Evolutionary conservation across 2,888 invertebrate genomes (phyloP), one percentile per base, ranked within the genome.

Genomic region (Drosophila anomelani): DNA sequence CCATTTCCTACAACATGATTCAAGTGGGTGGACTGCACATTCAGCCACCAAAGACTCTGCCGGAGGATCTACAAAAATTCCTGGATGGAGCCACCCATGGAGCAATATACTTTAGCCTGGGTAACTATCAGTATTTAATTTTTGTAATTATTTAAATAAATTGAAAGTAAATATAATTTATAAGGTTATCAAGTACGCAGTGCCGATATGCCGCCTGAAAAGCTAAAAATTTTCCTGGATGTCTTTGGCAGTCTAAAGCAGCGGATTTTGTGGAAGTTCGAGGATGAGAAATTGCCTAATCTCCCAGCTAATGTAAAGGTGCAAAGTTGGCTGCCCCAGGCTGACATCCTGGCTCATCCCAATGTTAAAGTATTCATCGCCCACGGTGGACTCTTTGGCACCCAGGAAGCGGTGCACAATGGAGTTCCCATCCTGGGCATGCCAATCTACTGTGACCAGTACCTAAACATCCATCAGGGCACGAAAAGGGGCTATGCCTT

Each of bases 11-110:
- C 2, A 92, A 92, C 2, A 87, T 93, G 55, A 85, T 94, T 10
- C 92, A 93, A 59, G 93, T 94, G 3, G 94, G 93, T 1, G 94
- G 94, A 15, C 79, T 94, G 8, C 94, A 94, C 64, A 92, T 94
- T 32, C 81, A 90, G 9, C 82, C 83, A 13, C 66, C 84, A 0
- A 88, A 92, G 38, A 54, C 81, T 0, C 64, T 91, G 66, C 85
- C 90, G 1, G 29, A 62, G n/a, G 83, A 91, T 17, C 75, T 93
- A 0, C 75, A 93, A 59, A 66, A 86, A 36, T 93, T 92, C 71
- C 62, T 93, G 12, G 92, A 93, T 66, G 91, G 76, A 8, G 91
- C 92, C 0, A 73, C 81, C 4, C 63, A 92, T 36, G 93, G 93
- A 4, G 92, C 90, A 1, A 89, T 93, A 32, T 92, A 92, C 76